Percentiles rank a stretch among this genome's conserved stretches.
These are phyloP conservation scores for Parazoanthus darwini DNA, from an alignment of 92 coral and sea anemone species.

Conservation along the genomic window DNA sequence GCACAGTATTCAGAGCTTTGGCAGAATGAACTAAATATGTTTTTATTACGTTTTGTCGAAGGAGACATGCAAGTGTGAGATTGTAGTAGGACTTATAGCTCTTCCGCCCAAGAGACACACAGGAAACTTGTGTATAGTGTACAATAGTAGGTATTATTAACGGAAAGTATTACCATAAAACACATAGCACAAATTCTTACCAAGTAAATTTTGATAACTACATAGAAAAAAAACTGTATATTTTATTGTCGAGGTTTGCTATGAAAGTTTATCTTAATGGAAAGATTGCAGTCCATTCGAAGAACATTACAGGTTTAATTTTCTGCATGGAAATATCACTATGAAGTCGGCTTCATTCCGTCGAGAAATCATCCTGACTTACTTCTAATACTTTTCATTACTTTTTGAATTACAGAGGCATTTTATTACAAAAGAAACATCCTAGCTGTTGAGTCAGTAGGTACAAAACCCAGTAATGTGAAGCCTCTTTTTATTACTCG, in stretches of 20 bases:
- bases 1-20: neutral
- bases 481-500: neutral
- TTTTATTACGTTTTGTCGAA: constrained; percentile 8
- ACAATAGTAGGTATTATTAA: constrained; percentile 26
- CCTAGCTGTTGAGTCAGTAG: neutral
- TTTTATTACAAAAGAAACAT: neutral
- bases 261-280: constrained; percentile 23
- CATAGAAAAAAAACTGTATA: constrained; percentile 8
- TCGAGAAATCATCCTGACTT: neutral
- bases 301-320: neutral
- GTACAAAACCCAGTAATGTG: neutral
- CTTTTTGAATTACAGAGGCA: neutral
- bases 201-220: constrained; percentile 32
- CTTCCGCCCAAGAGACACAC: neutral
- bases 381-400: neutral
- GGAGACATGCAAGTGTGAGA: neutral
- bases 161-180: neutral
- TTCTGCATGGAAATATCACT: neutral
- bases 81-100: neutral
- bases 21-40: neutral
- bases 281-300: neutral
- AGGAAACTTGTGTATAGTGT: constrained; percentile 35
- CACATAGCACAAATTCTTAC: constrained; percentile 30
- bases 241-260: constrained; percentile 18
- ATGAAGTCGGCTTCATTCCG: neutral